Evolutionary conservation across 2,888 invertebrate species (phyloP).

Genomic region (Euzetes globulus): DNA sequence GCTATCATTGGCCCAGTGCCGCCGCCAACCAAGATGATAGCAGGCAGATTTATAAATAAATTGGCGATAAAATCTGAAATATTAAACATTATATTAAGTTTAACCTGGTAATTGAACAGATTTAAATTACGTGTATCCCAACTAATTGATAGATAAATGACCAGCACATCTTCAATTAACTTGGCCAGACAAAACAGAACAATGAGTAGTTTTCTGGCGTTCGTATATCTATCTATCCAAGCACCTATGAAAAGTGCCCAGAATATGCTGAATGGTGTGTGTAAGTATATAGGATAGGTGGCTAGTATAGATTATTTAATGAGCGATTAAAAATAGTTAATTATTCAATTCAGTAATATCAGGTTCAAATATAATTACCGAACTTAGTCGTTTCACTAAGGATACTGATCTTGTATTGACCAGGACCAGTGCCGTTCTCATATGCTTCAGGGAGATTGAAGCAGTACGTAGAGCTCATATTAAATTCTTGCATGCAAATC

Average conservation of each 20-base stretch:
- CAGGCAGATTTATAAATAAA: background rate
- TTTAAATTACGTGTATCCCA: background rate
- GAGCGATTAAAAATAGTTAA: background rate
- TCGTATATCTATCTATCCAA: background rate
- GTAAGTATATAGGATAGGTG: background rate
- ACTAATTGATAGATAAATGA: background rate
- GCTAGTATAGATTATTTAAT: background rate
- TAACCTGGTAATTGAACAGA: background rate
- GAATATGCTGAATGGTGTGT: background rate
- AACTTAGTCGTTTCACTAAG: background rate
- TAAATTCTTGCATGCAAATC: background rate
- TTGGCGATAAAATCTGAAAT: too few species aligned
- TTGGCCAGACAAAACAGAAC: background rate
- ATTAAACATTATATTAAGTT: background rate
- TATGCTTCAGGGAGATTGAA: background rate
- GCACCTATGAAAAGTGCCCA: background rate
- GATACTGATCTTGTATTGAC: constrained; percentile 7
- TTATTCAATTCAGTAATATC: background rate
- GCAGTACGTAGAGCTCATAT: background rate
- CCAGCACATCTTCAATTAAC: background rate
- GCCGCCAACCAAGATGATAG: background rate
- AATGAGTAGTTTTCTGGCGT: background rate
- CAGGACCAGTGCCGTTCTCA: background rate
- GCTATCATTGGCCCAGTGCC: background rate
- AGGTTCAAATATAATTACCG: background rate